Conservation (phyloP, 2,888 invertebrate species). For the Aplocera efformata region DNA sequence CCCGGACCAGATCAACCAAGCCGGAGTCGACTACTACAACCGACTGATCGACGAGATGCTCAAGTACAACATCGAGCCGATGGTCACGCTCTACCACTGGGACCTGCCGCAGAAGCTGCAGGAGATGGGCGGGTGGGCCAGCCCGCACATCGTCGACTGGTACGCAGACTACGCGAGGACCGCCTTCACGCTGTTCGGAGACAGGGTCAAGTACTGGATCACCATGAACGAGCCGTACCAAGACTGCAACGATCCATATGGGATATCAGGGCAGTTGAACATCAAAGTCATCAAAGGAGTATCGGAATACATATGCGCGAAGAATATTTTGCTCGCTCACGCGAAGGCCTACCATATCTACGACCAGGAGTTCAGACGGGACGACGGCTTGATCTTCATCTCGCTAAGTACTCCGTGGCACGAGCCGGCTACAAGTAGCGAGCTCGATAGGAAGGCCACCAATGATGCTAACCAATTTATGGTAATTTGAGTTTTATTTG, state of each 20-base stretch:
- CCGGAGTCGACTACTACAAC: conserved; percentile 47
- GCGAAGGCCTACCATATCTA: conserved; percentile 57
- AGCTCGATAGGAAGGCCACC: too few relatives aligned
- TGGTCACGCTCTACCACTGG: conserved; percentile 76
- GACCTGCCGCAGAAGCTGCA: conserved; percentile 73
- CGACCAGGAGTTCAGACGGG: conserved; percentile 42
- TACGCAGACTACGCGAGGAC: conserved; percentile 63
- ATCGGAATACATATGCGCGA: conserved; percentile 65
- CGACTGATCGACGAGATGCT: conserved; percentile 76
- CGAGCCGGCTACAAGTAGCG: too few relatives aligned
- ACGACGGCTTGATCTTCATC: conserved; percentile 26
- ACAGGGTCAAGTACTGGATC: conserved; percentile 71
- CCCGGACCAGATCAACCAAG: conserved; percentile 71
- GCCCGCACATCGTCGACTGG: conserved; percentile 60
- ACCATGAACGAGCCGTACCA: conserved; percentile 77
- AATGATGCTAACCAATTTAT: too few relatives aligned
- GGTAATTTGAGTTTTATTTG: too few relatives aligned
- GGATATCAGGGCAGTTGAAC: conserved; percentile 36
- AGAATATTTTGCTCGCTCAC: conserved; percentile 75
- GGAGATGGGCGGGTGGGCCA: conserved; percentile 73
- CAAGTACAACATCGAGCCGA: conserved; percentile 79
- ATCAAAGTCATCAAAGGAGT: conserved; percentile 47
- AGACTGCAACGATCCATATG: conserved; percentile 59
- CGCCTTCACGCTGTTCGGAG: conserved; percentile 60
- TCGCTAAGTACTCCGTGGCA: too few relatives aligned